Base-by-base conservation (phyloP, 2,888 invertebrate species). In the Hirudinaria manillensis region DNA sequence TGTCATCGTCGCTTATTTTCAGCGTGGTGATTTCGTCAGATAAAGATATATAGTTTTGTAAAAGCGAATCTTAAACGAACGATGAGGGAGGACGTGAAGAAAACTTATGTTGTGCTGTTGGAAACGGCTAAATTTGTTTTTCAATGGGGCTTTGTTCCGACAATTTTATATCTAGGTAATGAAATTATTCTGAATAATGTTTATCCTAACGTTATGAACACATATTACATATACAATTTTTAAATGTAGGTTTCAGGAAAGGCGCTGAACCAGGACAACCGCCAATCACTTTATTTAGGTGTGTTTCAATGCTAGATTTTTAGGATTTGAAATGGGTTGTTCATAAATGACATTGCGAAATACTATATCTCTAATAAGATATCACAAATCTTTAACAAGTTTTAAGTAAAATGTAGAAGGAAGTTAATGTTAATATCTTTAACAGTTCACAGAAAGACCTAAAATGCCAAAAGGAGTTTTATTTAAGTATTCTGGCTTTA, bases 211-310 rank as follows among this genome's bases (percentile, higher is more conserved):
- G 45, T 45, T 45, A 7, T 45, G 45, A 6, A 16, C 2, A 16
- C n/a, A n/a, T 61, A 27, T 7, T 24, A 3, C 24, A 7, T 27
- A 4, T 61, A 2, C n/a, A 7, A 61, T 29, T 61, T 61, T 19
- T 27, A 61, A 29, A 6, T 68, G 27, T 32, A 76, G 76, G 76
- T 74, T 73, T 76, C 70, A 67, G 70, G 51, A 73, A 67, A 38
- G 76, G 76, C 29, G 76, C 76, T 21, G 76, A 76, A 56, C 76
- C 76, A 27, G 76, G 76, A 36, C 73, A 56, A 45, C 76, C 76
- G 3, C 36, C 74, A 56, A 53, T 76, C 24, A 67, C 73, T 29
- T 7, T 74, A 38, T 61, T 76, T 19, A 76, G 76, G 76, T 76
- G 29, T 38, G 45, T 45, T 45, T 6, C 45, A 45, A 45, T 45